Percentiles rank a stretch among this genome's conserved stretches.
These are phyloP conservation scores for Mythimna loreyi DNA, from an alignment of 2,888 invertebrate genomes.

Conservation along the genomic window DNA sequence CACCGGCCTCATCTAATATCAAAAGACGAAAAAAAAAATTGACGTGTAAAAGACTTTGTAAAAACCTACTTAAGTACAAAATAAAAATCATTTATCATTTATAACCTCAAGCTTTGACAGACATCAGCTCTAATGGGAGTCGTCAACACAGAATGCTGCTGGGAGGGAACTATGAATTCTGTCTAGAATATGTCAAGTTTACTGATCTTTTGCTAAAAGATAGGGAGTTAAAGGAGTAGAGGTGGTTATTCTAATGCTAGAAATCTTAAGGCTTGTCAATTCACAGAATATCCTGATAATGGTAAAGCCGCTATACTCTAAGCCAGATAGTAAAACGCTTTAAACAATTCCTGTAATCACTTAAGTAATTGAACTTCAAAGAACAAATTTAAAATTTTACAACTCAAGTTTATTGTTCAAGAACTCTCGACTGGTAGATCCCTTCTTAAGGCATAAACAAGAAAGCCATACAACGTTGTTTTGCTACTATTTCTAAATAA, in stretches of 20 bases:
- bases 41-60: no score
- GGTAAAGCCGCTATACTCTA: neutral
- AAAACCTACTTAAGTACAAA: no score
- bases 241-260: no score
- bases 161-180: neutral
- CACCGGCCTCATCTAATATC: no score
- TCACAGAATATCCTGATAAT: no score
- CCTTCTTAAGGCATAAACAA: slow-evolving; percentile 36
- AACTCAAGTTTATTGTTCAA: slow-evolving; percentile 10
- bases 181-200: neutral
- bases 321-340: neutral
- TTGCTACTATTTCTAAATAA: slow-evolving; percentile 54
- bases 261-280: no score
- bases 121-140: no score
- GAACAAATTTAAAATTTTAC: slow-evolving; percentile 4
- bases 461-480: slow-evolving; percentile 60
- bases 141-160: neutral
- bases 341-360: neutral
- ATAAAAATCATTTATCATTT: no score
- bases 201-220: no score
- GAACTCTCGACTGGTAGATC: slow-evolving; percentile 11
- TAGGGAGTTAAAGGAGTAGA: no score
- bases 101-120: no score
- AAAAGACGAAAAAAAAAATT: no score
- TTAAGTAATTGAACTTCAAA: neutral